These are phyloP conservation scores for Micrastur ruficollis DNA, from an alignment of 2,797 vertebrate species.

Conservation along the genomic window DNA sequence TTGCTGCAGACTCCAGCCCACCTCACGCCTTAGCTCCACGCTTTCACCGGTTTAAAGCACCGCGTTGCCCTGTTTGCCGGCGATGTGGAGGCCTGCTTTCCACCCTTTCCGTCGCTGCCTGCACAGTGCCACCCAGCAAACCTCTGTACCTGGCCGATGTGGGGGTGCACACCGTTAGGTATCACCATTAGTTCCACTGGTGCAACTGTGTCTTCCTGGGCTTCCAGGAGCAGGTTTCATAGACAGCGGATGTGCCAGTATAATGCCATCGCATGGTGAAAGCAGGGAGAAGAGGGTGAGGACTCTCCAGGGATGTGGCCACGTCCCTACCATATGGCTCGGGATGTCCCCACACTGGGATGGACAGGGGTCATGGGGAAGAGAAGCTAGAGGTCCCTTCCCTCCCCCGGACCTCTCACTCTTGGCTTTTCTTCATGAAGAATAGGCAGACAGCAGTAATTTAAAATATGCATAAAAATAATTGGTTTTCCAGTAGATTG, in stretches of 20 bases:
- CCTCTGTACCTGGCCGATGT: neutral
- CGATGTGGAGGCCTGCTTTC: neutral
- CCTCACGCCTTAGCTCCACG: neutral
- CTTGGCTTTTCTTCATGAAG: neutral
- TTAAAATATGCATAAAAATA: neutral
- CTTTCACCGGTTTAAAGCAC: neutral
- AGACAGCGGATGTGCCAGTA: neutral
- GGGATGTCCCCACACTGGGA: neutral
- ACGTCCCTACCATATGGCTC: neutral
- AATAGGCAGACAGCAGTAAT: neutral
- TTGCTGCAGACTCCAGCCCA: neutral
- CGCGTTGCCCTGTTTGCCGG: fast-evolving
- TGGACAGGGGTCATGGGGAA: neutral
- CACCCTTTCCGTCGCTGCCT: neutral
- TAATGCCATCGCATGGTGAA: neutral
- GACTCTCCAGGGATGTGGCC: neutral
- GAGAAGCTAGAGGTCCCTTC: neutral
- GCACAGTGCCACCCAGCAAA: neutral
- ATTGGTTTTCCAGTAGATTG: neutral
- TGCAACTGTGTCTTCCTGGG: neutral
- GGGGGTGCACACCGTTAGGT: neutral
- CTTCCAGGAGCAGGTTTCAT: neutral
- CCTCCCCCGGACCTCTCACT: neutral
- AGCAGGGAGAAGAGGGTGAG: neutral
- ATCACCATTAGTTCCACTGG: neutral